These are phyloP conservation scores for Myioborus melanocephalus DNA, from an alignment of 2,797 vertebrate species.

Conservation along the genomic window DNA sequence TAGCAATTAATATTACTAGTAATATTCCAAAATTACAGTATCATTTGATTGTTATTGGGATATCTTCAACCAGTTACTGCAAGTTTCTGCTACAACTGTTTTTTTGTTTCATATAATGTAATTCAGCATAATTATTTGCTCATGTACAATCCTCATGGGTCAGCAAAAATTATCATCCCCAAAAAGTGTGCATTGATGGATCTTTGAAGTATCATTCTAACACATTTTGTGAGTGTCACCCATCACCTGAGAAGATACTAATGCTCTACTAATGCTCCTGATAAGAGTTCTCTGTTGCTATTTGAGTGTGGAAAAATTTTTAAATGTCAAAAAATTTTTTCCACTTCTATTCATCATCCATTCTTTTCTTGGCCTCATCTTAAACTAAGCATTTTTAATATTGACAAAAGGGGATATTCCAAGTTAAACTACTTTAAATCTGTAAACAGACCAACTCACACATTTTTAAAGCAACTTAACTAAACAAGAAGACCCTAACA, in stretches of 20 bases:
- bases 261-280: neutral
- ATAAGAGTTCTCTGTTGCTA: neutral
- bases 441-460: neutral
- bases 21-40: neutral
- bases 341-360: neutral
- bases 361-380: neutral
- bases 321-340: neutral
- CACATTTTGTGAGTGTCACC: neutral
- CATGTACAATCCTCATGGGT: neutral
- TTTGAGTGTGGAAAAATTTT: neutral
- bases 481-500: neutral
- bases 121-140: slow-evolving; percentile 56
- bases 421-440: neutral
- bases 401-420: neutral
- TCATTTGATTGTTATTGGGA: neutral
- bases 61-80: neutral
- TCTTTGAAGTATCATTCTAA: neutral
- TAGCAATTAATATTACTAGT: neutral
- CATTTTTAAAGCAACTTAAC: neutral
- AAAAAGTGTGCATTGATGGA: neutral
- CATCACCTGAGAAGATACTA: neutral
- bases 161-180: neutral
- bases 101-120: neutral
- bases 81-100: neutral
- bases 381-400: neutral